Conservation (phyloP, 2,113 vertebrate genomes). For the Pygoscelis adeliae region DNA sequence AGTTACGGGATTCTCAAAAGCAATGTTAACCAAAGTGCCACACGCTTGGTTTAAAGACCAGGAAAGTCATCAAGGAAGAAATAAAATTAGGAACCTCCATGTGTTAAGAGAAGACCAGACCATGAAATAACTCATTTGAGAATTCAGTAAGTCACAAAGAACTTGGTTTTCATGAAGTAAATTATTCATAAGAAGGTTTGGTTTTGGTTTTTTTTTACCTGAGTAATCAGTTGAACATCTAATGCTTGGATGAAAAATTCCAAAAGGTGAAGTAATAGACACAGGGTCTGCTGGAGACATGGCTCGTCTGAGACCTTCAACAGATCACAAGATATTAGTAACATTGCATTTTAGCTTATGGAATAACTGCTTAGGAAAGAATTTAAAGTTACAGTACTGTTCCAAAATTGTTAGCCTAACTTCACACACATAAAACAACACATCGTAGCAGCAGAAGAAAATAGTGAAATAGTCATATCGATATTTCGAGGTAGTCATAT, state of each 20-base stretch:
- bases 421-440: neutral
- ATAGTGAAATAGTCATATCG: neutral
- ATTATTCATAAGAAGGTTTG: neutral
- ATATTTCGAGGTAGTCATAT: neutral
- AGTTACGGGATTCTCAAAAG: neutral
- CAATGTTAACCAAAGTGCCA: neutral
- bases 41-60: neutral
- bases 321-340: neutral
- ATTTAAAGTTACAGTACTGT: neutral
- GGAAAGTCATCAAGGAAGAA: neutral
- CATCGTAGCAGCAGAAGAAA: neutral
- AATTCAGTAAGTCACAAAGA: neutral
- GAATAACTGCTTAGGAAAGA: neutral
- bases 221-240: constrained; percentile 78
- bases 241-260: constrained; percentile 79
- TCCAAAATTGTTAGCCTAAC: neutral
- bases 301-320: constrained; percentile 79
- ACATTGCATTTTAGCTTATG: neutral
- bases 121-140: neutral
- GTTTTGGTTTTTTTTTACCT: constrained; percentile 73
- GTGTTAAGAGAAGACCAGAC: neutral
- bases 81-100: neutral
- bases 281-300: constrained; percentile 77
- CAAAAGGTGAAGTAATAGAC: constrained; percentile 81
- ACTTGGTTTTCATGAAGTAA: neutral